Evolutionary conservation across 1,140 invertebrate species (phyloP), one percentile per base, ranked within the genome.

Genomic region (Rhagoletis zephyria): DNA sequence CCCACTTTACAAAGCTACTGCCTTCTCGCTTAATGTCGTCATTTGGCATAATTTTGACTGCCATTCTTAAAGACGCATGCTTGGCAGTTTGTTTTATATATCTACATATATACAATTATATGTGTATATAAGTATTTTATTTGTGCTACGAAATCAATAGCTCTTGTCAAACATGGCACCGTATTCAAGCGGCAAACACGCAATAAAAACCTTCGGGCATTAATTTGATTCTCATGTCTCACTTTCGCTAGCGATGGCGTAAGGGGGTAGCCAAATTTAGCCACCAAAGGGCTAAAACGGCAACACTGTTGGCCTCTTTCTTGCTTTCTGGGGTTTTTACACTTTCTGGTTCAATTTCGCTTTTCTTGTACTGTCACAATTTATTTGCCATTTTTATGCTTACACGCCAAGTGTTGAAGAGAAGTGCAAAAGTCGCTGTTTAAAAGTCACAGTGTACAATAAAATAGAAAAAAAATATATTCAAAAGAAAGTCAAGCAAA

Each of bases 191-290:
- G 42, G 45, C 67, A 74, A 74, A 74, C 16, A 74, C 48, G 74
- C 56, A 81, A 56, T 81, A 81, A 81, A 56, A 81, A 81, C 74
- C 74, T 81, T 81, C 74, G 56, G 56, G 74, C 56, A 81, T 30
- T 81, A 81, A 81, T 81, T 81, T 56, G n/a, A 81, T 81, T 81
- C 12, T 12, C 48, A 51, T 56, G 74, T n/a, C n/a, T n/a, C 30
- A 9, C 48, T 77, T 48, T 59, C n/a, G 10, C 67, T 45, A 12
- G 30, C 3, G 42, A 12, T 0, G 3, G 30, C 12, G 65, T 67
- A 40, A 45, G 40, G 14, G 67, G 45, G 14, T 51, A 51, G 10
- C 30, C 19, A 5, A 14, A 70, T 42, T 2, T 65, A 19, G 5
- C n/a, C 19, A 40, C 5, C n/a, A n/a, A n/a, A n/a, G n/a, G n/a